Percentiles rank a stretch among this genome's conserved stretches.
Conservation (phyloP, 1,140 invertebrate genomes). For the Bombus waltoni region DNA sequence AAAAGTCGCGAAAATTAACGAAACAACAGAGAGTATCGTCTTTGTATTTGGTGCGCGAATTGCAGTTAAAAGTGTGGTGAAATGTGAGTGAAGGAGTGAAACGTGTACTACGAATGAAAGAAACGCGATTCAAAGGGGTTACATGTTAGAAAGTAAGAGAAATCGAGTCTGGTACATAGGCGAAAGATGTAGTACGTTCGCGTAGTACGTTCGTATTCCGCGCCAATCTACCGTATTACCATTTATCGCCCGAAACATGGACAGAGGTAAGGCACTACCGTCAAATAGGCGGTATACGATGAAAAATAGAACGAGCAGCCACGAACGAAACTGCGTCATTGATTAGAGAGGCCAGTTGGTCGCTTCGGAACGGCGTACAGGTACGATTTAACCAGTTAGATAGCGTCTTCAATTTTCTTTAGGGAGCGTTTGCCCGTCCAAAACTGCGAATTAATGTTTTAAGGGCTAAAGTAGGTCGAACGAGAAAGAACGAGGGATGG, state of each 20-base stretch:
- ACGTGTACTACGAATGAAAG: too few relatives aligned
- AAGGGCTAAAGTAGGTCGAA: conserved; percentile 1
- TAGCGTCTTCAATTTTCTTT: background rate
- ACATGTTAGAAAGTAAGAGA: background rate
- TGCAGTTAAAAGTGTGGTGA: too few relatives aligned
- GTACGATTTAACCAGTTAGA: too few relatives aligned
- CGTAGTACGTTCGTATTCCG: background rate
- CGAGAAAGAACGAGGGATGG: background rate
- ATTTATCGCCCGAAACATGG: conserved; percentile 77
- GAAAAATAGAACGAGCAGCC: background rate
- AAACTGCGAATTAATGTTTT: background rate
- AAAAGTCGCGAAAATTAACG: background rate
- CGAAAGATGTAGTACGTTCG: background rate
- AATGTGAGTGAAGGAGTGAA: too few relatives aligned
- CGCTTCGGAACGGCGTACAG: background rate
- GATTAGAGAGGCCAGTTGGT: background rate
- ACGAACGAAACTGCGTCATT: background rate
- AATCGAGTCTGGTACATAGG: background rate
- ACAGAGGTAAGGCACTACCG: conserved; percentile 66
- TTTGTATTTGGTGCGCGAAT: background rate
- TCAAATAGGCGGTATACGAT: conserved; percentile 62
- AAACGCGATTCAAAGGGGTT: too few relatives aligned
- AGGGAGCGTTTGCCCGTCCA: too few relatives aligned
- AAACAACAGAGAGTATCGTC: background rate
- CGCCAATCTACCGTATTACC: conserved; percentile 66